phyloP scores from a whole-genome alignment of 2,113 vertebrate species.

The Echinops telfairi region DNA sequence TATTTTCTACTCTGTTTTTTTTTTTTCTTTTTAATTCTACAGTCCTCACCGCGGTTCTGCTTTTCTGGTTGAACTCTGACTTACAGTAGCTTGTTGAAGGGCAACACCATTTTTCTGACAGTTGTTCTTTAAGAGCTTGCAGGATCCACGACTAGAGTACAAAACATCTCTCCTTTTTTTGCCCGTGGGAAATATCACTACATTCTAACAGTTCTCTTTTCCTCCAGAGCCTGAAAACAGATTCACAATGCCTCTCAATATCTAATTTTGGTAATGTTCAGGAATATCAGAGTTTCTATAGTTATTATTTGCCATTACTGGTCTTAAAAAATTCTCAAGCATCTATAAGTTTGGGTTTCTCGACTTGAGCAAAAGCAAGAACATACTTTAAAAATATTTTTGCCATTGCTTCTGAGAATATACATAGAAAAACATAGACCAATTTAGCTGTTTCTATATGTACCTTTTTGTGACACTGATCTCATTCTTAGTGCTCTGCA shows the following conservation, averaged over 20 bases:
- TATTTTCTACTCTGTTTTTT: neutral
- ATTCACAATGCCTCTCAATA: neutral
- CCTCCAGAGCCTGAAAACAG: neutral
- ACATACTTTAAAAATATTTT: neutral
- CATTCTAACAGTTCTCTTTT: neutral
- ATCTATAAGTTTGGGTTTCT: constrained; percentile 5
- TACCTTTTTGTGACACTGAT: neutral
- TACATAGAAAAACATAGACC: neutral
- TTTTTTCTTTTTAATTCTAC: neutral
- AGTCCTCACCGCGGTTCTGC: neutral
- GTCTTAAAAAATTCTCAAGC: constrained; percentile 34
- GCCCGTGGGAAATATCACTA: neutral
- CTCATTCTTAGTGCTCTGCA: neutral
- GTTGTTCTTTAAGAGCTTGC: neutral
- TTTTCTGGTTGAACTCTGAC: neutral
- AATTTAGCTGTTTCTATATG: neutral
- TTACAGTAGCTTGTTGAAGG: neutral
- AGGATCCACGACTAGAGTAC: neutral
- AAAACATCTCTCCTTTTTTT: neutral
- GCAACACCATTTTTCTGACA: neutral
- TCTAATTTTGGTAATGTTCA: neutral
- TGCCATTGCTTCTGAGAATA: neutral
- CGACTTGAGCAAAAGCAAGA: constrained; percentile 4
- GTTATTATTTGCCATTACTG: neutral
- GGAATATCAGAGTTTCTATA: neutral